Evolutionary conservation across 1,140 invertebrate genomes (phyloP), one percentile per base, ranked within the genome.

Genomic region (Heliconius hermathena): DNA sequence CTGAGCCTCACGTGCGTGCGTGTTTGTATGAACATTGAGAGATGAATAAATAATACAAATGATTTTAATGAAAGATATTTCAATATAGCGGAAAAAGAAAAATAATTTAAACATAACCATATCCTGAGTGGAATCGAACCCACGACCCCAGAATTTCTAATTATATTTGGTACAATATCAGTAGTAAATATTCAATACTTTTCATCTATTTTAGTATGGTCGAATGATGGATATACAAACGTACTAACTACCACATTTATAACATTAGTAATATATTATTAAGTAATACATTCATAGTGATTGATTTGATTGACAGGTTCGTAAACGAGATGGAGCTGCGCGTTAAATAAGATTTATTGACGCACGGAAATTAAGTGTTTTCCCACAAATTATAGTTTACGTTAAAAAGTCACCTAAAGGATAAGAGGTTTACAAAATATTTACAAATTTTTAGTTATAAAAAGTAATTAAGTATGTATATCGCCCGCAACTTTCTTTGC

Each of bases 281-380:
- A 52, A 20, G 20, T 66, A 66, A 66, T 66, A 66, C 29, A 29
- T 66, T n/a, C 26, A 29, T 11, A 66, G 9, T 29, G 22, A 66
- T 29, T 16, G 16, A 29, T 29, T 16, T 66, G 60, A 66, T 66
- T 66, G 60, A 29, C 13, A 66, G 9, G 60, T 29, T 66, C 5
- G 54, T 29, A 66, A 66, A 66, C 18, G 13, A 66, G 22, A 66
- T 26, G 3, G 13, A 60, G 8, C 9, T 11, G 16, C 11, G 11
- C n/a, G 9, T 60, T 60, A 60, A 60, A 60, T 11, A 60, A 60
- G 57, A 60, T 60, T 60, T 60, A 60, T 22, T 60, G 57, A n/a
- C 60, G 3, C 26, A 66, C 26, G 13, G 13, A 66, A 4, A 60
- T 26, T 60, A 60, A 60, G 4, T 4, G 26, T 29, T 29, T 66